Base-by-base conservation (phyloP, 2,888 invertebrate genomes). In the Tiphia femorata region DNA sequence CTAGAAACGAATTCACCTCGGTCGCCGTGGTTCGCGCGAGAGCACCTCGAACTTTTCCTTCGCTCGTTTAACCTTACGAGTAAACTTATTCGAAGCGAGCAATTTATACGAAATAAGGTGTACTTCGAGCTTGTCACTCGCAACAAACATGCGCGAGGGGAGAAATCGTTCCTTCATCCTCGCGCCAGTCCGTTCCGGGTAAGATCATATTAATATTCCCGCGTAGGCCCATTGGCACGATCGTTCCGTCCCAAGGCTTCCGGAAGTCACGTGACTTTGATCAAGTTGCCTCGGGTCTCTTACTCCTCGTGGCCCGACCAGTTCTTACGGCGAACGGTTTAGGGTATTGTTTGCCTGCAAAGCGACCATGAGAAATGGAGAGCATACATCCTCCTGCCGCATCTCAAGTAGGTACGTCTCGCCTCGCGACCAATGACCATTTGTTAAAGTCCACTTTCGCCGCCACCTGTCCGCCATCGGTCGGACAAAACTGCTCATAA, bases 301-400 rank as follows among this genome's bases (percentile, higher is more conserved):
- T 58, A 19, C 43, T 29, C 52, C 62, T 43, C 38, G 48, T 53
- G 42, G 57, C 35, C 43, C 62, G 44, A 59, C 65, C 62, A 69
- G 68, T 67, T 77, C 76, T 77, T 77, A 77, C 72, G 62, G 53
- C 49, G 48, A 55, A 50, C 53, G 67, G 72, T 65, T 70, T 69
- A 62, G 64, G 70, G 64, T 75, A 78, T 80, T 80, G 79, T 78
- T 78, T 71, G 72, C 64, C 68, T 62, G 61, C 66, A 67, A 52
- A 63, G 59, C 62, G 61, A 62, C 70, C 59, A 76, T 80, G 80
- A 81, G 80, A 81, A 80, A 81, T 81, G 75, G 73, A 58, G 46
- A 65, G 58, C 78, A 79, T 80, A 79, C 75, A 80, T 80, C 78
- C 73, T 77, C 64, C 62, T 57, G 70, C 71, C 75, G 75, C 77